Evolutionary conservation across 2,888 invertebrate genomes (phyloP), one percentile per base, ranked within the genome.

Genomic region (Perizoma flavofasciatum): DNA sequence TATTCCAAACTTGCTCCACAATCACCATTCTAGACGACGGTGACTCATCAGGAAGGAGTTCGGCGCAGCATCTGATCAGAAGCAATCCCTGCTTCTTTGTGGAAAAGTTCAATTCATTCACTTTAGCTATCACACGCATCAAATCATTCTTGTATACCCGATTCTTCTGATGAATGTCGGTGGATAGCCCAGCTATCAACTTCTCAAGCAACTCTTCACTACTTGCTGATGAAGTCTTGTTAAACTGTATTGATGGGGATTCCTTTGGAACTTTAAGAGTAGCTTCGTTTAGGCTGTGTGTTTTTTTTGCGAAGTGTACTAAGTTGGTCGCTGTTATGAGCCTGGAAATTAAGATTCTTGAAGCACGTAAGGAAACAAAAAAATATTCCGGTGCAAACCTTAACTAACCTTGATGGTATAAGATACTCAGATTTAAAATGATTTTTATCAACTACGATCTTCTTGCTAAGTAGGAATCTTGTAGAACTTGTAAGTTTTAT

Each of bases 51-150:
- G 93, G 92, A 49, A 95, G 74, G 5, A 93, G 72, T 50, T 93
- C 91, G 34, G 93, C 92, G 77, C 94, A 95, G 61, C 93, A 93
- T 55, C 87, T 83, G 0, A 95, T 82, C 11, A 95, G 71, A 6
- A 92, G 73, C 35, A 92, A 61, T 0, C 88, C 85, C 69, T 93
- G 92, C 56, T 88, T 89, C 63, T 85, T 85, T 10, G 86, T 86
- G 11, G 86, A 86, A 69, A 83, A 86, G 59, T 89, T 86, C 4
- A 82, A 64, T 50, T 90, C 88, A 43, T 83, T 84, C 0, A 92
- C 73, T 75, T 88, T 89, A 10, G 73, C 72, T 41, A 91, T 53
- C 2, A 89, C 79, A 71, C 82, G 77, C 7, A 80, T 11, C 39
- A 92, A 76, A 70, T 90, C 89, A 81, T 92, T 92, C 62, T 87